Base-by-base conservation (phyloP, 2,888 invertebrate species). In the Yponomeuta evonymella region DNA sequence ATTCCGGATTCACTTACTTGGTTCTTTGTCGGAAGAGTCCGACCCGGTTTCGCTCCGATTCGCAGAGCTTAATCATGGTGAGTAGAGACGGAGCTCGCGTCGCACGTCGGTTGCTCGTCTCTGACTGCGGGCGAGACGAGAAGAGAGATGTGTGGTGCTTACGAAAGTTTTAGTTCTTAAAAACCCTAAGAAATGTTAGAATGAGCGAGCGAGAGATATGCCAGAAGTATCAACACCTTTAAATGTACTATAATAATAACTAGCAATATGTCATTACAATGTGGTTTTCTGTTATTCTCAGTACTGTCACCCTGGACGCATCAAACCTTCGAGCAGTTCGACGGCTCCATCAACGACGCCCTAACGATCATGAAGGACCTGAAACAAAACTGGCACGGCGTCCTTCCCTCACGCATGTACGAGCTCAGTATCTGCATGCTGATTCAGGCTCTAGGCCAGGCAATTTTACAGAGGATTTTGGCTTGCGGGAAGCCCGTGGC, bases 361-460 rank as follows among this genome's bases (percentile, higher is more conserved):
- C 72, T 88, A 0, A 77, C 80, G 6, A 74, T 85, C 5, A 79
- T 92, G 79, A 80, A 79, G 64, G 85, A 87, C 33, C 79, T 92
- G 0, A 84, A 81, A 65, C 73, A 76, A 1, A 76, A 79, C 48
- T 93, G 93, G 93, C 75, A 77, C 67, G 74, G 77, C 10, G 76
- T 89, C 0, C 78, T 93, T 0, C 92, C 93, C 0, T 43, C 74
- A 0, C 79, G 79, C 9, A 90, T 91, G 87, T 93, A 90, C 48
- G 84, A 87, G 70, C 83, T 87, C 78, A 81, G 86, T 0, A 75
- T 90, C 48, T 86, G 85, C 70, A 83, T 88, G 0, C 76, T 93
- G 6, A 77, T 86, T 0, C 83, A 83, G 67, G 79, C 80, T 0
- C 74, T 92, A 11, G 85, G 86, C 73, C 87, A 90, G 72, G 79